Evolutionary conservation across 2,113 vertebrate species (phyloP).

Genomic region (Gracilinanus agilis): DNA sequence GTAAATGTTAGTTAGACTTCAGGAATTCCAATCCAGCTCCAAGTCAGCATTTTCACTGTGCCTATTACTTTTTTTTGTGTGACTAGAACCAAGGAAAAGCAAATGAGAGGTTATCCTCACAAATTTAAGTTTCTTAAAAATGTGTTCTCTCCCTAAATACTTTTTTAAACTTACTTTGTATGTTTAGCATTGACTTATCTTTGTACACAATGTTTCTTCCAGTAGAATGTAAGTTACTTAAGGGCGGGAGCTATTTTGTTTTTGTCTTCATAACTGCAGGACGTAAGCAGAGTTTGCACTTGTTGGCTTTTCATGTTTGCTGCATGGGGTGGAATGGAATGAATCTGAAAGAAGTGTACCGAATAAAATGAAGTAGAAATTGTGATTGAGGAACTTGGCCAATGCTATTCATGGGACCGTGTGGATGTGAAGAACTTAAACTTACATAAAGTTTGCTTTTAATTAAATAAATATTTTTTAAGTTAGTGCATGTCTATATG

Average conservation of each 20-base stretch:
- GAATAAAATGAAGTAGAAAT: background rate
- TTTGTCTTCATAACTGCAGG: background rate
- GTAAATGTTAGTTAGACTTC: background rate
- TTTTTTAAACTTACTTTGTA: background rate
- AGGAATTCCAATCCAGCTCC: background rate
- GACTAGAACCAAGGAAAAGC: background rate
- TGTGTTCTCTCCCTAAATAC: background rate
- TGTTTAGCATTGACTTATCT: background rate
- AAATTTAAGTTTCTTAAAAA: background rate
- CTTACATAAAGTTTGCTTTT: background rate
- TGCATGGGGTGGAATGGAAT: background rate
- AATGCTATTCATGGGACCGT: background rate
- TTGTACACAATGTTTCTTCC: background rate
- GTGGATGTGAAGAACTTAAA: background rate
- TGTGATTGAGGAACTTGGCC: background rate
- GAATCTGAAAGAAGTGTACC: background rate
- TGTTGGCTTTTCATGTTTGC: background rate
- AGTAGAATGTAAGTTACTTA: background rate
- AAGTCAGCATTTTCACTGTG: background rate
- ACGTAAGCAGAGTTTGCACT: background rate
- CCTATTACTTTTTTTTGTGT: background rate
- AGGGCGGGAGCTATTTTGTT: too few relatives aligned
- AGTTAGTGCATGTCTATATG: background rate
- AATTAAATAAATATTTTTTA: background rate
- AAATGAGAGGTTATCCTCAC: background rate